Conservation (phyloP, 2,888 invertebrate species). For the Petrophora chlorosata region DNA sequence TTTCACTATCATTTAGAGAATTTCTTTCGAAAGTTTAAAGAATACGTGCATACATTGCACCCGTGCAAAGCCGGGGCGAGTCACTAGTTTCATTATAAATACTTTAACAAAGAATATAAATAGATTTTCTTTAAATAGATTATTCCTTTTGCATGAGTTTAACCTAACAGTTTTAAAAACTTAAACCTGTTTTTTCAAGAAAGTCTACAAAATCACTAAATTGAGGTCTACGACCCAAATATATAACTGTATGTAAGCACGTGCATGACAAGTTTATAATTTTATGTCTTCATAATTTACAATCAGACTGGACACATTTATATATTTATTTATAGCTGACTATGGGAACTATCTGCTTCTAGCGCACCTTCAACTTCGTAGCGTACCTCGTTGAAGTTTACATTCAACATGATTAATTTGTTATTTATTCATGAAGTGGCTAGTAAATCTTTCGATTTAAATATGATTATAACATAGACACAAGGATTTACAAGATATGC, state of each 20-base stretch:
- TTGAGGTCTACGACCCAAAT: not conserved
- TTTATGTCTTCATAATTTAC: not conserved
- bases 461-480: conserved; percentile 18
- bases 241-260: not conserved
- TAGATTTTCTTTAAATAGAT: no score
- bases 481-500: conserved; percentile 6
- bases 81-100: no score
- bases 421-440: conserved; percentile 27
- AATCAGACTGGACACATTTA: not conserved
- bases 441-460: conserved; percentile 32
- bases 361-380: conserved; percentile 6
- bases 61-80: no score
- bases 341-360: conserved; percentile 10
- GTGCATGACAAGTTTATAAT: no score
- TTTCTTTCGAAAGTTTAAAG: no score
- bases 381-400: conserved; percentile 18
- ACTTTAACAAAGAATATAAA: no score
- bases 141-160: no score
- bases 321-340: not conserved
- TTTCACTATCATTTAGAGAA: no score
- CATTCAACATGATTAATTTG: conserved; percentile 22
- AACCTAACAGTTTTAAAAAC: no score
- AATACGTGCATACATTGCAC: no score
- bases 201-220: not conserved
- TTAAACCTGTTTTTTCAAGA: not conserved